A percentile compares a stretch with the other conserved stretches of the same genome.
Conservation (phyloP, 2,113 vertebrate genomes). For the Albula glossodonta region DNA sequence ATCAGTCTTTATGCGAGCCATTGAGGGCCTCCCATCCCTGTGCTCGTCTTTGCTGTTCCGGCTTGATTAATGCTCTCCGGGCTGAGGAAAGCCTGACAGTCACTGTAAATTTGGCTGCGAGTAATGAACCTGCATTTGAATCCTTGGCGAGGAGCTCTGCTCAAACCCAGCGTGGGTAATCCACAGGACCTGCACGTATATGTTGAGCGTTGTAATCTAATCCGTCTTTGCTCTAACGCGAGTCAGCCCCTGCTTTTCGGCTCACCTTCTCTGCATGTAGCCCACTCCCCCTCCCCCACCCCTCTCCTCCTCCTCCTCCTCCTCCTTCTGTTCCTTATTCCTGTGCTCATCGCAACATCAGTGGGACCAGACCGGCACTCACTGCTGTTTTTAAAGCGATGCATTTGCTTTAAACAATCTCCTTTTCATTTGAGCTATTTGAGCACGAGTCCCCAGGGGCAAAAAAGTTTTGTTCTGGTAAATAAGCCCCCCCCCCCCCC, state of each 20-base stretch:
- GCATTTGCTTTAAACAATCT: background rate
- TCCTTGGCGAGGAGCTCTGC: background rate
- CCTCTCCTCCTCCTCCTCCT: background rate
- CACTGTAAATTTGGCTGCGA: background rate
- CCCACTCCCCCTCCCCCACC: background rate
- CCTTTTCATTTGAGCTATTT: background rate
- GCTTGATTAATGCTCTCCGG: background rate
- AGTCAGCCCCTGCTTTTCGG: too few species aligned
- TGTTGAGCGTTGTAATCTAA: background rate
- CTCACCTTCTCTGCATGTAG: background rate
- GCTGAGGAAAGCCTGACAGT: background rate
- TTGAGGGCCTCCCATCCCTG: constrained; percentile 41
- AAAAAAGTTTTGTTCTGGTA: background rate
- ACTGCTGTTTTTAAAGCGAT: background rate
- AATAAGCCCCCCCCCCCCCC: background rate
- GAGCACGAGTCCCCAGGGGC: background rate
- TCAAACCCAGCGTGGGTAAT: background rate
- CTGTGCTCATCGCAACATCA: background rate
- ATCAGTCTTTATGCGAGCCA: constrained; percentile 58
- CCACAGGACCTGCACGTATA: background rate
- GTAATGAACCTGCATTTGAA: background rate
- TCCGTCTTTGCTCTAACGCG: background rate
- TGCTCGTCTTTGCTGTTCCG: background rate
- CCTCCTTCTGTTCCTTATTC: background rate
- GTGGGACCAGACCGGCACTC: background rate